phyloP scores from a whole-genome alignment of 1,140 invertebrate genomes.

The Battus philenor region DNA sequence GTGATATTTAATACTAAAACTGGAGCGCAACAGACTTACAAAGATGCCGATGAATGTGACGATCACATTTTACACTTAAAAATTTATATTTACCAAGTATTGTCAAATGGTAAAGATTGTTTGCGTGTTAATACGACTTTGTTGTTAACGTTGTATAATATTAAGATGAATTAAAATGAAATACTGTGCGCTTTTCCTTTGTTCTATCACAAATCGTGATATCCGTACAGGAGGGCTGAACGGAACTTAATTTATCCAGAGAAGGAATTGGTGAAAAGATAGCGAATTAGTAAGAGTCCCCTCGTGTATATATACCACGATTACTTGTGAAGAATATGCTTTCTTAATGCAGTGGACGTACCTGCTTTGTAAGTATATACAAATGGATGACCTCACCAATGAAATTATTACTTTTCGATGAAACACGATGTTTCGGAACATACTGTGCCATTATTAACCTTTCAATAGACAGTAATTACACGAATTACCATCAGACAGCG shows the following conservation, averaged over 20 bases:
- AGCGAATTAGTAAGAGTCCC: too few relatives aligned
- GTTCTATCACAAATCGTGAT: slow-evolving; percentile 47
- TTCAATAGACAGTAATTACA: slow-evolving; percentile 4
- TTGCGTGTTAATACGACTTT: slow-evolving; percentile 30
- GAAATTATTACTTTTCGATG: slow-evolving; percentile 31
- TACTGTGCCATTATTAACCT: slow-evolving; percentile 6
- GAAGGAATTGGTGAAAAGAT: too few relatives aligned
- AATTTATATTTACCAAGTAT: slow-evolving; percentile 73
- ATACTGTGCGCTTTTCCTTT: slow-evolving; percentile 64
- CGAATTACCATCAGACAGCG: slow-evolving; percentile 31
- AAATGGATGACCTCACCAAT: slow-evolving; percentile 36
- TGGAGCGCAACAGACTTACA: slow-evolving; percentile 69
- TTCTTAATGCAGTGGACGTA: slow-evolving; percentile 40
- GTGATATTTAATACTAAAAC: slow-evolving; percentile 71
- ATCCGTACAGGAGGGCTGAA: slow-evolving; percentile 37
- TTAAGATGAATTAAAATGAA: slow-evolving; percentile 46
- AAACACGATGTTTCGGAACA: slow-evolving; percentile 27
- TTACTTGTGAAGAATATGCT: slow-evolving; percentile 29
- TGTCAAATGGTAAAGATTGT: slow-evolving; percentile 69
- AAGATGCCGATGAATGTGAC: slow-evolving; percentile 50
- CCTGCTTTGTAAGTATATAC: slow-evolving; percentile 38
- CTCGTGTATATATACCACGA: slow-evolving; percentile 49
- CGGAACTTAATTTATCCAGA: too few relatives aligned
- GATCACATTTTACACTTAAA: slow-evolving; percentile 68
- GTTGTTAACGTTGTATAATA: slow-evolving; percentile 28